Base-by-base conservation (phyloP, 1,140 invertebrate genomes). In the Rhysida immarginata region DNA sequence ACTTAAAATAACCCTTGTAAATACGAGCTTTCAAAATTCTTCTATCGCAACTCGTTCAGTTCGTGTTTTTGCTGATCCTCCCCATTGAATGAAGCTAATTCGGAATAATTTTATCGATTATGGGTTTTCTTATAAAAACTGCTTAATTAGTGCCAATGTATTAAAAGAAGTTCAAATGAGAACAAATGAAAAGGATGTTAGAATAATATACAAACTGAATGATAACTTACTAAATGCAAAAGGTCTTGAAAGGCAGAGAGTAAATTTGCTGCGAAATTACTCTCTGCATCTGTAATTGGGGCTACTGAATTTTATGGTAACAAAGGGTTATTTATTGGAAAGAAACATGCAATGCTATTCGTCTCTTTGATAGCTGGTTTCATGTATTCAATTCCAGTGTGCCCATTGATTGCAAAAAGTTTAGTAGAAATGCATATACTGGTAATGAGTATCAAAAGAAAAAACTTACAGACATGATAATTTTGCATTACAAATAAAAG, bases 101-200 rank as follows among this genome's bases (percentile, higher is more conserved):
- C 44, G 61, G 44, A 59, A 64, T 50, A 55, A 63, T 42, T 16
- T 63, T 2, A 5, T 63, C 1, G 62, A 64, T 51, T 41, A 61
- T 35, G 55, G 57, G 27, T 29, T 63, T 25, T 52, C n/a, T n/a
- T n/a, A n/a, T n/a, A n/a, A n/a, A 3, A 26, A 58, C 13, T 49
- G 20, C 20, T 49, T 49, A 49, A 8, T 49, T 49, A 13, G 20
- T 8, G 23, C 8, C 20, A 11, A 20, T 20, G 8, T 24, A 49
- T 20, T 20, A 11, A 49, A 49, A 24, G 8, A 8, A 11, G 18
- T 8, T 8, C 11, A 41, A 41, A n/a, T 41, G 46, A 20, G 8
- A 8, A 49, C 8, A 8, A 8, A 20, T 13, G 8, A 24, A 13
- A 8, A 8, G 20, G 13, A 11, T 11, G 46, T 20, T 20, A 11